These are phyloP conservation scores for Bothrops jararaca DNA, from an alignment of 2,113 vertebrate genomes.

Conservation along the genomic window DNA sequence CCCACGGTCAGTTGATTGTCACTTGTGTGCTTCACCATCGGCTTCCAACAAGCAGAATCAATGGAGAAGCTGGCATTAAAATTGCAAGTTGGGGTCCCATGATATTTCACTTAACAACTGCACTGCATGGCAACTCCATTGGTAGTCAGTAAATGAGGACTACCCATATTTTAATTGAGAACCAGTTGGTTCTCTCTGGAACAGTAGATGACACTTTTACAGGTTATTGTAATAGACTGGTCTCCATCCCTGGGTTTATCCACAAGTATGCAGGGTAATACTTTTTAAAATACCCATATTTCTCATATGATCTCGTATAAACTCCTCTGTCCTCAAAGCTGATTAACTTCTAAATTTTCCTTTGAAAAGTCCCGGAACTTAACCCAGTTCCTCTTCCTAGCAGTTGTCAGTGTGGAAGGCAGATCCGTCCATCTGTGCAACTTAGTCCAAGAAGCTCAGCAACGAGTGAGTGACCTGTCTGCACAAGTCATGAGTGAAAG, in stretches of 20 bases:
- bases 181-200: neutral
- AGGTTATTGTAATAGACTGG: neutral
- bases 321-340: neutral
- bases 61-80: neutral
- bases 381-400: conserved; percentile 18
- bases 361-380: neutral
- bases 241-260: neutral
- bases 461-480: conserved; percentile 77
- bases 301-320: neutral
- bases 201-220: neutral
- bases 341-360: neutral
- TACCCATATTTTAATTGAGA: neutral
- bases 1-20: neutral
- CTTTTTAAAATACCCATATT: neutral
- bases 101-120: neutral
- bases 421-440: conserved; percentile 79
- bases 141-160: neutral
- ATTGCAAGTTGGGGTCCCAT: neutral
- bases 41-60: neutral
- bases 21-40: neutral
- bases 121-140: neutral
- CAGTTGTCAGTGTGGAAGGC: conserved; percentile 83
- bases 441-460: conserved; percentile 86
- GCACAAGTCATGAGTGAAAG: conserved; percentile 78
- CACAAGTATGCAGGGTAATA: neutral